Percentiles rank a stretch among this genome's conserved stretches.
phyloP scores from a whole-genome alignment of 2,888 invertebrate genomes.

The Eurois occulta region DNA sequence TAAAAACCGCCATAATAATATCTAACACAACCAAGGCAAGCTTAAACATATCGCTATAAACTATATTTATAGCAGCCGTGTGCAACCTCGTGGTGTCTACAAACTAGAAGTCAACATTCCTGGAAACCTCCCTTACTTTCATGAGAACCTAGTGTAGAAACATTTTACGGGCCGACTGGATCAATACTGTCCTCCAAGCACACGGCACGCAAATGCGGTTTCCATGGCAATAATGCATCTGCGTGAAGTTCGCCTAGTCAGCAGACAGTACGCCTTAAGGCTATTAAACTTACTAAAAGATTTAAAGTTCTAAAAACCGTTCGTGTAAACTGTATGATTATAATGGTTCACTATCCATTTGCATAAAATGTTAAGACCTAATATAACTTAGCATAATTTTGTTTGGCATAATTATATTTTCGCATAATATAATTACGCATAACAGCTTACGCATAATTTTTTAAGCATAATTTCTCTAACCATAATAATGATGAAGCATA shows the following conservation, averaged over 20 bases:
- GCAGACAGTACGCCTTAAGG: not conserved
- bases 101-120: not conserved
- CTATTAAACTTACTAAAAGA: too few species aligned
- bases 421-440: too few species aligned
- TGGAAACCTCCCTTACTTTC: not conserved
- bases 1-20: not conserved
- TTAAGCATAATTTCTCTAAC: too few species aligned
- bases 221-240: conserved; percentile 19
- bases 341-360: too few species aligned
- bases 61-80: not conserved
- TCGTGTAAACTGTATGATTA: not conserved
- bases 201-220: conserved; percentile 6
- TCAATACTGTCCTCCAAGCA: conserved; percentile 41
- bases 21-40: not conserved
- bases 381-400: too few species aligned
- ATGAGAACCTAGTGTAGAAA: conserved; percentile 47
- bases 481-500: too few species aligned
- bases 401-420: too few species aligned
- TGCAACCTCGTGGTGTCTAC: too few species aligned
- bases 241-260: not conserved
- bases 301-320: not conserved
- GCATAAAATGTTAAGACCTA: too few species aligned
- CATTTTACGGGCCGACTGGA: conserved; percentile 11
- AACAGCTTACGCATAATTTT: too few species aligned
- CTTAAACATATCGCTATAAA: not conserved